Evolutionary conservation across 2,888 invertebrate genomes (phyloP).

Genomic region (Neuroscelio doddi): DNA sequence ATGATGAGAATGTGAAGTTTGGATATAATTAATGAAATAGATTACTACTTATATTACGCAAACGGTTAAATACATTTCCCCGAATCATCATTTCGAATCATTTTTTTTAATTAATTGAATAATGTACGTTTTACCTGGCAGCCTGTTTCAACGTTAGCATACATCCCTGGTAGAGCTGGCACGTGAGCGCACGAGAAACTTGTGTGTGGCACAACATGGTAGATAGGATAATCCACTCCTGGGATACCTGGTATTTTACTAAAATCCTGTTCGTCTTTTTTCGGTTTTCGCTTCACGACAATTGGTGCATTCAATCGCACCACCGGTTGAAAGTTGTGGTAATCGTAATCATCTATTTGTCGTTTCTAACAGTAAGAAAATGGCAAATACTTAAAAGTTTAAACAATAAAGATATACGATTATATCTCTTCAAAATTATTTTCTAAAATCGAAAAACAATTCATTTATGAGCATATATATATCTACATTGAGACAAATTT

Average conservation of each 20-base stretch:
- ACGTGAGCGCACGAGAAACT: constrained; percentile 85
- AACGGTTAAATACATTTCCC: too few relatives aligned
- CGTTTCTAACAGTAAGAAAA: constrained; percentile 33
- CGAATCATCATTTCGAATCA: too few relatives aligned
- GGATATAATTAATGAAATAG: too few relatives aligned
- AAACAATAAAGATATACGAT: too few relatives aligned
- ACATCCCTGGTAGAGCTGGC: constrained; percentile 88
- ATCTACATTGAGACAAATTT: too few relatives aligned
- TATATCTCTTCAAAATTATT: too few relatives aligned
- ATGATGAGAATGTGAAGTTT: too few relatives aligned
- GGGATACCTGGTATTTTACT: constrained; percentile 86
- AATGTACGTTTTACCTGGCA: constrained; percentile 79
- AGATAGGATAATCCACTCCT: constrained; percentile 88
- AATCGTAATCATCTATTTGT: constrained; percentile 50
- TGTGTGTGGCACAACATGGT: constrained; percentile 84
- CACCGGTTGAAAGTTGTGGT: constrained; percentile 54
- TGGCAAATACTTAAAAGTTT: too few relatives aligned
- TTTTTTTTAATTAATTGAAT: too few relatives aligned
- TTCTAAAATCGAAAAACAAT: too few relatives aligned
- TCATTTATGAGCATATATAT: too few relatives aligned
- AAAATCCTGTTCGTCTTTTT: constrained; percentile 82
- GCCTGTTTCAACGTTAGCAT: constrained; percentile 91
- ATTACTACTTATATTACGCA: too few relatives aligned
- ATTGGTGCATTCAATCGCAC: constrained; percentile 49
- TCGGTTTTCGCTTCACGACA: constrained; percentile 51